These are phyloP conservation scores for Phaethon lepturus DNA, from an alignment of 2,113 vertebrate genomes.

Conservation along the genomic window DNA sequence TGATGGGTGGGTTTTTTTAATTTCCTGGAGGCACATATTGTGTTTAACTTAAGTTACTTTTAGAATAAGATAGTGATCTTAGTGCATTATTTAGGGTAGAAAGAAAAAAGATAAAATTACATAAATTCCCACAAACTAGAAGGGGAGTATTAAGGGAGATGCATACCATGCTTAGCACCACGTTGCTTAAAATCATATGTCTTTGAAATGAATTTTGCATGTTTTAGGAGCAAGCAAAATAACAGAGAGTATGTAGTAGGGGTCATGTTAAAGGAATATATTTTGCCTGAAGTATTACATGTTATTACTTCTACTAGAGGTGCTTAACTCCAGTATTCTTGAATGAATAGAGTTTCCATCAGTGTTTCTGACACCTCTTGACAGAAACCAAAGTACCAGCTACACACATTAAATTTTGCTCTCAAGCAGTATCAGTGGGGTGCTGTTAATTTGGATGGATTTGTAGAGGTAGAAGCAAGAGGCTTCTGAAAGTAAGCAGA, in stretches of 20 bases:
- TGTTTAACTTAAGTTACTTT: background rate
- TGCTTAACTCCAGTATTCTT: background rate
- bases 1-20: slow-evolving; percentile 20
- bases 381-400: background rate
- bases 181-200: background rate
- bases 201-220: background rate
- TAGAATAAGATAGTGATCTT: slow-evolving; percentile 34
- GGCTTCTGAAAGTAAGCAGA: background rate
- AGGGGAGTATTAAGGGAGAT: background rate
- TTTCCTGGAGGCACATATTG: slow-evolving; percentile 29
- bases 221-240: background rate
- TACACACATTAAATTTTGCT: background rate
- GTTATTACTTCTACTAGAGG: background rate
- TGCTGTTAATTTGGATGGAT: background rate
- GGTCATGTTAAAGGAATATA: background rate
- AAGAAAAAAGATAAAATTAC: slow-evolving; percentile 44
- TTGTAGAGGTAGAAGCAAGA: background rate
- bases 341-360: background rate
- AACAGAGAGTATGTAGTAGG: background rate
- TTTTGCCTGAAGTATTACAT: background rate
- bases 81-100: slow-evolving; percentile 20
- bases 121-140: slow-evolving; percentile 28
- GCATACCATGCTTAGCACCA: background rate
- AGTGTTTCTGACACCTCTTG: background rate
- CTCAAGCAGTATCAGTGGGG: background rate